A percentile compares a stretch with the other conserved stretches of the same genome.
Conservation (phyloP, 2,888 invertebrate species). For the Allophyes oxyacanthae region DNA sequence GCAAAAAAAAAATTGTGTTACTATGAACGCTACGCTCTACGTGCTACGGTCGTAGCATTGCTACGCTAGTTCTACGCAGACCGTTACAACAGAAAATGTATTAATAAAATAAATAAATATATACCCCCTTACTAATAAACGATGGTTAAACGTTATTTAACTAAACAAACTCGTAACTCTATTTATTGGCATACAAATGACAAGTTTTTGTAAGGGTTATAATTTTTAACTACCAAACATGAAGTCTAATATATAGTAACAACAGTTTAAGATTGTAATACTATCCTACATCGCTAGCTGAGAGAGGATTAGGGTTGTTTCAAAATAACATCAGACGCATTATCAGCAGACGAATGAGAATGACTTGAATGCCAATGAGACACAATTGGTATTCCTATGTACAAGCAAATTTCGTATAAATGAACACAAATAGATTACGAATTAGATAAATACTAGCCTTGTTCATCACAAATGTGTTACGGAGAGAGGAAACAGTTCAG, state of each 20-base stretch:
- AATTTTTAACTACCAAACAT: not conserved
- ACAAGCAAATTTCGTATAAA: constrained; percentile 32
- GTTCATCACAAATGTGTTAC: constrained; percentile 55
- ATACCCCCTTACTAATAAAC: too few species aligned
- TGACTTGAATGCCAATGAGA: constrained; percentile 54
- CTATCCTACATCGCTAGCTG: constrained; percentile 45
- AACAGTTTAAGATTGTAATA: constrained; percentile 38
- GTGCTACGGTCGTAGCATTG: constrained; percentile 37
- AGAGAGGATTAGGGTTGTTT: constrained; percentile 50
- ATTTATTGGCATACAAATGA: too few species aligned
- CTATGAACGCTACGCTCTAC: not conserved
- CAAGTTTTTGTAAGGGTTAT: too few species aligned
- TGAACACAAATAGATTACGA: constrained; percentile 44
- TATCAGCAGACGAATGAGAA: constrained; percentile 53
- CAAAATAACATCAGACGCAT: constrained; percentile 53
- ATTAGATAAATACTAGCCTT: constrained; percentile 40
- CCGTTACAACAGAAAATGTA: not conserved
- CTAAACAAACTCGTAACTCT: too few species aligned
- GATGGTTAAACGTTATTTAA: too few species aligned
- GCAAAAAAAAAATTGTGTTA: not conserved
- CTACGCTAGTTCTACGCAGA: constrained; percentile 14
- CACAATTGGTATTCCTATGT: constrained; percentile 33
- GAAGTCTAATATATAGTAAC: constrained; percentile 16
- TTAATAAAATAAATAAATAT: too few species aligned
- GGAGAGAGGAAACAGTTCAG: constrained; percentile 62